Percentiles rank a stretch among this genome's conserved stretches.
Evolutionary conservation across 2,113 vertebrate genomes (phyloP).

Genomic region (Nyctibius bracteatus): DNA sequence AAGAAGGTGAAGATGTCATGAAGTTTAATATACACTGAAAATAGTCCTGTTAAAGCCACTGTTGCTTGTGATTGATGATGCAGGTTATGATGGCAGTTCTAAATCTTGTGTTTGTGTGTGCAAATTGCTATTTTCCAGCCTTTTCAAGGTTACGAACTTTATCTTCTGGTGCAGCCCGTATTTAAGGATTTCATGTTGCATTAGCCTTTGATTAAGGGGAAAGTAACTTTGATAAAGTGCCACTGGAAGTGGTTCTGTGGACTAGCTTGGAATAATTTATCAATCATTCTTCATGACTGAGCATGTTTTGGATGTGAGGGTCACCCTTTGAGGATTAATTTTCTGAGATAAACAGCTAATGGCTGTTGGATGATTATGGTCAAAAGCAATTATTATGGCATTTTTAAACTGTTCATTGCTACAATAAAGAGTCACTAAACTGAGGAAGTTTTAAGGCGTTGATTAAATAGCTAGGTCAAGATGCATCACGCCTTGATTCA

Average conservation of each 20-base stretch:
- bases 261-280: not conserved
- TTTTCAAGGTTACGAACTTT: slow-evolving; percentile 19
- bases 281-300: not conserved
- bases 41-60: not conserved
- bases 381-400: not conserved
- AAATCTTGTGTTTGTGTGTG: slow-evolving; percentile 34
- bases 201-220: slow-evolving; percentile 55
- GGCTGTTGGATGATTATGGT: not conserved
- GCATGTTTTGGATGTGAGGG: not conserved
- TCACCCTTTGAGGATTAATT: slow-evolving; percentile 22
- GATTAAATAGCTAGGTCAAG: not conserved
- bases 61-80: slow-evolving; percentile 30
- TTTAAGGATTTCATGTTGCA: slow-evolving; percentile 32
- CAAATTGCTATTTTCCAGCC: slow-evolving; percentile 49
- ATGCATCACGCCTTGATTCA: not conserved
- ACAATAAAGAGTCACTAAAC: not conserved
- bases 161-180: not conserved
- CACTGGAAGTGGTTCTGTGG: not conserved
- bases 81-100: slow-evolving; percentile 23
- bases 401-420: not conserved
- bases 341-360: not conserved
- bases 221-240: slow-evolving; percentile 37
- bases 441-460: not conserved
- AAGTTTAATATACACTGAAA: slow-evolving; percentile 45
- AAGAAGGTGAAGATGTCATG: slow-evolving; percentile 51